Evolutionary conservation across 2,113 vertebrate genomes (phyloP).

Genomic region (Bubo bubo): DNA sequence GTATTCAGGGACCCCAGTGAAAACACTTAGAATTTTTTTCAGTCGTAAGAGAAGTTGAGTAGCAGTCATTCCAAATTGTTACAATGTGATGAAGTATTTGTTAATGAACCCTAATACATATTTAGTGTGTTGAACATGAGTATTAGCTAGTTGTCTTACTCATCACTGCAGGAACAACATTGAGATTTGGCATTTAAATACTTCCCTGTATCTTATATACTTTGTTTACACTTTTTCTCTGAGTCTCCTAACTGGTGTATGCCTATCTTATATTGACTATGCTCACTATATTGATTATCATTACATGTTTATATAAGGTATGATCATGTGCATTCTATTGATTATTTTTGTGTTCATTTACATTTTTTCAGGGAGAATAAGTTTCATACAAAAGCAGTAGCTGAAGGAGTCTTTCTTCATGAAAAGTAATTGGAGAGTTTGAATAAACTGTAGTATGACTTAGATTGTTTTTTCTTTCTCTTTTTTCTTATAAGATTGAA

Average conservation of each 20-base stretch:
- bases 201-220: neutral
- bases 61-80: neutral
- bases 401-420: neutral
- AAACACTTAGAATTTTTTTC: neutral
- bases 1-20: accelerated
- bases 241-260: accelerated
- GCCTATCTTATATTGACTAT: neutral
- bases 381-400: neutral
- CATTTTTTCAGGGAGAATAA: neutral
- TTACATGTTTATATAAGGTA: neutral
- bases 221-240: neutral
- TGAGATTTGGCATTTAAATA: neutral
- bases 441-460: neutral
- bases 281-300: neutral
- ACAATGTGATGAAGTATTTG: neutral
- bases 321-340: neutral
- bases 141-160: neutral
- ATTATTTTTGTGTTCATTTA: neutral
- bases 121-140: neutral
- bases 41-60: neutral
- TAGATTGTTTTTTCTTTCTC: accelerated
- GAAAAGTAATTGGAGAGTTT: neutral
- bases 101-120: neutral
- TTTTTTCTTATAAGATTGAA: neutral
- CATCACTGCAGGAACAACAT: neutral